Percentiles rank a stretch among this genome's conserved stretches.
phyloP scores from a whole-genome alignment of 2,113 vertebrate genomes.

The Hemibagrus wyckioides region DNA sequence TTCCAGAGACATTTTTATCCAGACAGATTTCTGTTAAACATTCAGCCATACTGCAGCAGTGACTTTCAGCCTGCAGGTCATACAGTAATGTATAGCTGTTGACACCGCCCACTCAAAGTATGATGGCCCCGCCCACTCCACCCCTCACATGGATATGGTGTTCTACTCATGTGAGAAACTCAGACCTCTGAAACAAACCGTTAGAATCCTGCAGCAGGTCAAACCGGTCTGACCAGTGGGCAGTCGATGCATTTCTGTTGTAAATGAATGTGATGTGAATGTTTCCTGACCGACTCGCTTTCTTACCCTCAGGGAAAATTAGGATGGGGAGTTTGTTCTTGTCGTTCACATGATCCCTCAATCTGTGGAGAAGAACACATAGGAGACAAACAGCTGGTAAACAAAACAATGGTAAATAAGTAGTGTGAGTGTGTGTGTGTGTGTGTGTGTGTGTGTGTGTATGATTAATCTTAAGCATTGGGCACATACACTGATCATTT shows the following conservation, averaged over 20 bases:
- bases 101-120: no score
- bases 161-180: background rate
- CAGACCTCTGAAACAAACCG: no score
- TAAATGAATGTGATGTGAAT: background rate
- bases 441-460: background rate
- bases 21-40: background rate
- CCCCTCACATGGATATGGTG: background rate
- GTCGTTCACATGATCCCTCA: conserved; percentile 88
- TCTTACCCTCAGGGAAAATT: conserved; percentile 80
- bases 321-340: conserved; percentile 93
- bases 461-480: no score
- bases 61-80: background rate
- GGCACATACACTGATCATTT: background rate
- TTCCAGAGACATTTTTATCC: background rate
- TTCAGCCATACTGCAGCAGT: background rate
- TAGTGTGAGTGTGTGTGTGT: background rate
- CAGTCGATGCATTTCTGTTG: background rate
- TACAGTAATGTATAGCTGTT: no score
- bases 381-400: background rate
- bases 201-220: background rate
- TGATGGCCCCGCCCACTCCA: background rate
- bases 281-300: background rate
- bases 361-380: conserved; percentile 67
- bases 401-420: background rate
- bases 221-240: background rate